Evolutionary conservation across 2,113 vertebrate genomes (phyloP).

Genomic region (Neopipo cinnamomea): DNA sequence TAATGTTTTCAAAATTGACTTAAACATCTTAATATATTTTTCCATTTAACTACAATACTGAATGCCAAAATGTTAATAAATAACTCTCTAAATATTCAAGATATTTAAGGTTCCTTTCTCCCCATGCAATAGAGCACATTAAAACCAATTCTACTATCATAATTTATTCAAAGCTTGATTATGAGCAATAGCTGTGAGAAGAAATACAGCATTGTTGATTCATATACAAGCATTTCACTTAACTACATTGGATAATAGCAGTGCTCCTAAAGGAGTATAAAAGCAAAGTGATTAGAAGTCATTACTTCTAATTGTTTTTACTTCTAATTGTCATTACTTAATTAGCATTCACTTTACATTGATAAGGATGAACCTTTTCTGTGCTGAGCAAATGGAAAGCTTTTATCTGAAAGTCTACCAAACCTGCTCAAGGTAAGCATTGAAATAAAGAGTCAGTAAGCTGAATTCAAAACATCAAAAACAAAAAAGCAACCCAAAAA

Average conservation of each 20-base stretch:
- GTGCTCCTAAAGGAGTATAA: constrained; percentile 75
- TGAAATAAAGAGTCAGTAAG: constrained; percentile 59
- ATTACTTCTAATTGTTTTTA: too few relatives aligned
- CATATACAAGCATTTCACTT: constrained; percentile 75
- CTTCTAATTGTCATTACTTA: too few relatives aligned
- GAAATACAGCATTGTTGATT: constrained; percentile 74
- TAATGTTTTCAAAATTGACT: constrained; percentile 58
- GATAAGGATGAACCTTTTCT: constrained; percentile 69
- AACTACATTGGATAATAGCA: constrained; percentile 77
- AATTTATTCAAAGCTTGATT: constrained; percentile 76
- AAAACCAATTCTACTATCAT: constrained; percentile 69
- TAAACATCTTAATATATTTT: constrained; percentile 48
- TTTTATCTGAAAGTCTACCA: constrained; percentile 72
- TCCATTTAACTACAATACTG: constrained; percentile 36
- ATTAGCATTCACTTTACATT: constrained; percentile 78
- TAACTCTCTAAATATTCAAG: constrained; percentile 52
- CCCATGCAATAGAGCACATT: constrained; percentile 62
- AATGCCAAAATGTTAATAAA: constrained; percentile 47
- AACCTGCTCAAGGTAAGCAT: constrained; percentile 70
- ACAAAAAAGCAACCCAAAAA: constrained; percentile 18
- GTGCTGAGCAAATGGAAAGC: constrained; percentile 62
- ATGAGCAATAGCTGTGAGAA: constrained; percentile 66
- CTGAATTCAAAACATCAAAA: constrained; percentile 62
- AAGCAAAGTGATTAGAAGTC: constrained; percentile 80
- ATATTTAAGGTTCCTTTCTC: constrained; percentile 56